phyloP scores from a whole-genome alignment of 2,113 vertebrate species.

The Pachypanchax playfairii region DNA sequence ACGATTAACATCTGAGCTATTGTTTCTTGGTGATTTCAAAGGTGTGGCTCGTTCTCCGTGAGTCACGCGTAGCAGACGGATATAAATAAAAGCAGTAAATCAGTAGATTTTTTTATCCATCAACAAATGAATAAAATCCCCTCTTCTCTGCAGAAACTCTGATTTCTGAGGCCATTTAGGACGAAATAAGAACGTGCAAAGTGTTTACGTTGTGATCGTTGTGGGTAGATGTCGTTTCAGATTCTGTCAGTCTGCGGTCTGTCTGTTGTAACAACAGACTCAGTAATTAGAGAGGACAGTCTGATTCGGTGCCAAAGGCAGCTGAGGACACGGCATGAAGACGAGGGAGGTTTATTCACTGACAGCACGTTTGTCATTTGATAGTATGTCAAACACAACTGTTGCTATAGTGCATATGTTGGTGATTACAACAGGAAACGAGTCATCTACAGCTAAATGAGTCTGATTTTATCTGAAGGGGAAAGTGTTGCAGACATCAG shows the following conservation, averaged over 20 bases:
- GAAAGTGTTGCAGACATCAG: too few species aligned
- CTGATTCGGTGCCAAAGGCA: conserved; percentile 40
- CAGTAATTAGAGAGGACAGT: conserved; percentile 23
- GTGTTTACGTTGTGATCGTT: conserved; percentile 4
- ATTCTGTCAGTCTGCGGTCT: conserved; percentile 28
- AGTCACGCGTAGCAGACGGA: background rate
- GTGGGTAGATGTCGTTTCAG: conserved; percentile 20
- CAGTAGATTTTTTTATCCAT: too few species aligned
- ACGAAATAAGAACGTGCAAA: conserved; percentile 4
- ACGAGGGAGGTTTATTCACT: too few species aligned
- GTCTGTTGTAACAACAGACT: conserved; percentile 3
- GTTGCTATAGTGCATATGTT: too few species aligned
- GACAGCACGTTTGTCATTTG: too few species aligned
- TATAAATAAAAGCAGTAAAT: too few species aligned
- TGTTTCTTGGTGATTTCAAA: background rate
- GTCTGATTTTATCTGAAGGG: too few species aligned
- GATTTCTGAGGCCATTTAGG: background rate
- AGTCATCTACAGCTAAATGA: too few species aligned
- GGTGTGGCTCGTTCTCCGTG: background rate
- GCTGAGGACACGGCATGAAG: conserved; percentile 45
- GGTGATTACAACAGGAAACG: too few species aligned
- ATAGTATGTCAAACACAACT: too few species aligned
- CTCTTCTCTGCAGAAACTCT: background rate
- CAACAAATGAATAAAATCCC: background rate
- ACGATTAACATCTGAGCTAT: background rate